Base-by-base conservation (phyloP, 2,797 vertebrate species). In the Channa striata region DNA sequence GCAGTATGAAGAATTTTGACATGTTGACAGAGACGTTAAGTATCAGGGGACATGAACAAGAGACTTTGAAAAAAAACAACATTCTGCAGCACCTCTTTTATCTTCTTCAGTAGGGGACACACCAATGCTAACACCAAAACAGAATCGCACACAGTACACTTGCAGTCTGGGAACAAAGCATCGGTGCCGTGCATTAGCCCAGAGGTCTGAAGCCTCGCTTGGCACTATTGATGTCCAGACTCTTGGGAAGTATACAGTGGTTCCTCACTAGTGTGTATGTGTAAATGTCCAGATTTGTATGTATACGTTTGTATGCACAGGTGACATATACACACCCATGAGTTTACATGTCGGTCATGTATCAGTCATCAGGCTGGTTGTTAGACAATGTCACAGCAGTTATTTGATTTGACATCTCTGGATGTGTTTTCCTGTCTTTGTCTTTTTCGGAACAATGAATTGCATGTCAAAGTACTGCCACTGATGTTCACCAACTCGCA, bases 1-100 rank as follows among this genome's bases (percentile, higher is more conserved):
- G 20, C 56, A 52, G 50, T 47, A 11, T 33, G 52, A 72, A 60
- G 79, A 84, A 77, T 74, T 87, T 77, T 80, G 56, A 85, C 87
- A 87, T 76, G 82, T 78, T 86, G 75, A 73, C 34, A 8, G 61
- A 74, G 59, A 83, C 37, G 12, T 74, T 63, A 59, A 69, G 59
- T 63, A 72, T 83, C 64, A 68, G 57, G 65, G 74, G 72, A 82
- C 64, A 79, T 68, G 25, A 67, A 82, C 81, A 30, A 10, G 44
- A 33, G 44, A 40, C 70, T 54, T n/a, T 30, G 4, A 30, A 30
- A 30, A 30, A 30, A n/a, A n/a, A 23, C 58, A 72, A 81, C 71
- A 74, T 81, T 67, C 66, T 56, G 20, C 70, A 46, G 44, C 68
- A 73, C 61, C 68, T 84, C 62, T 67, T 86, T 70, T 66, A 47